These are phyloP conservation scores for Apodemia mormo DNA, from an alignment of 2,888 invertebrate species.

Conservation along the genomic window DNA sequence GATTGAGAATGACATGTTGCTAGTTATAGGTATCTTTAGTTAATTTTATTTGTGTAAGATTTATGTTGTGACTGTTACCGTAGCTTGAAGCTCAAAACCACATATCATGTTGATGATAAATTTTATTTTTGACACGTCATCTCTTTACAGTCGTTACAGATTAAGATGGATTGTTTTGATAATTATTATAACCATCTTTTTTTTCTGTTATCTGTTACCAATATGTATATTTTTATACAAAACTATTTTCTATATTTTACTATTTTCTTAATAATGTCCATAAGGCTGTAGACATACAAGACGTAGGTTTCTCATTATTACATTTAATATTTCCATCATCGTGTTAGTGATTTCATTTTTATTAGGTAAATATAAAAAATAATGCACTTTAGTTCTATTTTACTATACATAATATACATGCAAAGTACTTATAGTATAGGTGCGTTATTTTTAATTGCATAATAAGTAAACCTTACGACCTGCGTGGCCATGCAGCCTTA, in stretches of 20 bases:
- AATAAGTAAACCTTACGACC: background rate
- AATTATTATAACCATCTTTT: background rate
- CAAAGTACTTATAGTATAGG: background rate
- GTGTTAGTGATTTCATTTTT: background rate
- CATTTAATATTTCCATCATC: background rate
- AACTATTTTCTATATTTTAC: background rate
- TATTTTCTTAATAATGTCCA: background rate
- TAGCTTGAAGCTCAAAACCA: constrained; percentile 70
- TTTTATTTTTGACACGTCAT: constrained; percentile 1
- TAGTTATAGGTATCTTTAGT: constrained; percentile 23
- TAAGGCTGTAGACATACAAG: background rate
- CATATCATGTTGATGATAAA: constrained; percentile 56
- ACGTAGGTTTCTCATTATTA: background rate
- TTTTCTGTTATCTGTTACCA: constrained; percentile 2
- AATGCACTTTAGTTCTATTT: background rate
- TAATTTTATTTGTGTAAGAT: constrained; percentile 37
- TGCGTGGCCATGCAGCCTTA: background rate
- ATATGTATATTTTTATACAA: background rate
- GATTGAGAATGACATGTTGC: background rate
- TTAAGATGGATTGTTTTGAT: background rate
- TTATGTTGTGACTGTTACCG: constrained; percentile 65
- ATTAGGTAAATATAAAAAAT: background rate
- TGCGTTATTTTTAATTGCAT: background rate
- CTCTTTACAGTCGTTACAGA: constrained; percentile 4
- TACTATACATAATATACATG: background rate